phyloP scores from a whole-genome alignment of 53 echinoderm and acorn worm species.

The Glandiceps talaboti region DNA sequence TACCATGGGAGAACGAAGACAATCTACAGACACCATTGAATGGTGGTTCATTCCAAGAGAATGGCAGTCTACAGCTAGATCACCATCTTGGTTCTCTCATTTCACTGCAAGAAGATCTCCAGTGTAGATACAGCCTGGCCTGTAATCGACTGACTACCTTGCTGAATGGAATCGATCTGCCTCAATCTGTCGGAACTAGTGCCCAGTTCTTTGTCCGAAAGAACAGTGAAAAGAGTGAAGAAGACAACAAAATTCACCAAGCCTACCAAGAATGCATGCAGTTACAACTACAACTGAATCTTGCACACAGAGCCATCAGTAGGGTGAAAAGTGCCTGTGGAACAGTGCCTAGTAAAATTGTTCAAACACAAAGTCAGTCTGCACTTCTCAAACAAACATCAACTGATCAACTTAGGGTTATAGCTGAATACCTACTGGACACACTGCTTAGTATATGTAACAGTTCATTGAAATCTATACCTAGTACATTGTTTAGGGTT shows the following conservation, averaged over 20 bases:
- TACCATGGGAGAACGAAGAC: slow-evolving; percentile 34
- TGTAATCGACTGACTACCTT: slow-evolving; percentile 64
- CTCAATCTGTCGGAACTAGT: slow-evolving; percentile 4
- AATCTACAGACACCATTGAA: background rate
- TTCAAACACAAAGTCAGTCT: background rate
- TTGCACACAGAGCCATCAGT: slow-evolving; percentile 48
- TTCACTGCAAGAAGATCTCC: slow-evolving; percentile 82
- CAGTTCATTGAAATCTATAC: slow-evolving; percentile 16
- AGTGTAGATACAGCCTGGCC: slow-evolving; percentile 81
- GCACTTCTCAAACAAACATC: slow-evolving; percentile 28
- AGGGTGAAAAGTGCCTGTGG: slow-evolving; percentile 31
- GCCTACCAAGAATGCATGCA: slow-evolving; percentile 58
- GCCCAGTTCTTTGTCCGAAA: slow-evolving; percentile 7
- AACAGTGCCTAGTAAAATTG: background rate
- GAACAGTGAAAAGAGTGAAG: background rate
- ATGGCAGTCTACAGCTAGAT: slow-evolving; percentile 43
- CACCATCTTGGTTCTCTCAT: slow-evolving; percentile 62
- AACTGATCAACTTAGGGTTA: slow-evolving; percentile 61
- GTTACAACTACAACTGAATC: slow-evolving; percentile 71
- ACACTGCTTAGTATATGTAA: slow-evolving; percentile 60
- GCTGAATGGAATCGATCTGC: slow-evolving; percentile 8
- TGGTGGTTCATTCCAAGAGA: slow-evolving; percentile 6
- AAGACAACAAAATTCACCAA: background rate
- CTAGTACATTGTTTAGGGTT: slow-evolving; percentile 38
- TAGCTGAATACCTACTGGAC: slow-evolving; percentile 77